These are phyloP conservation scores for Nothobranchius kuhntae DNA, from an alignment of 2,113 vertebrate species.

Conservation along the genomic window DNA sequence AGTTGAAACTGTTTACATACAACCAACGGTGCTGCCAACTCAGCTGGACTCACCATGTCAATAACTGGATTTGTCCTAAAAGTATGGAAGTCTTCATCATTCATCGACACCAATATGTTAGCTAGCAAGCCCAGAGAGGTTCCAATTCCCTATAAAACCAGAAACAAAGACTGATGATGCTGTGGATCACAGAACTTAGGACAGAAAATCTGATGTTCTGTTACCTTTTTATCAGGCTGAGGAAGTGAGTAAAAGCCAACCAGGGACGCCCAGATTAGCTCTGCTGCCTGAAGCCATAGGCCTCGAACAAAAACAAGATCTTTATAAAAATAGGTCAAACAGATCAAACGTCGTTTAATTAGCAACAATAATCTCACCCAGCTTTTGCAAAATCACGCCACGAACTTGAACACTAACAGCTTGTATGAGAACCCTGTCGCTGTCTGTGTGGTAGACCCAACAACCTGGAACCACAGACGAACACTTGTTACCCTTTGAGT, in stretches of 20 bases:
- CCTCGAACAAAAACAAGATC: conserved; percentile 74
- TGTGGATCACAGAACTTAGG: no score
- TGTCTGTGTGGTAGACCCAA: conserved; percentile 86
- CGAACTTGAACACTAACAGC: conserved; percentile 93
- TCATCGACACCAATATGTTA: conserved; percentile 92
- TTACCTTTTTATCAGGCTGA: conserved; percentile 94
- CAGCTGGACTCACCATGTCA: conserved; percentile 78
- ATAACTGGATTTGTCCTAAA: conserved; percentile 81
- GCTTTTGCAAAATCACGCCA: conserved; percentile 92
- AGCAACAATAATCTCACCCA: conserved; percentile 77
- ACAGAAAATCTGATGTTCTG: not conserved
- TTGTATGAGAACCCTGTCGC: conserved; percentile 87
- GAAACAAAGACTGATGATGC: conserved; percentile 3
- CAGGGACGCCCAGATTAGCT: conserved; percentile 89
- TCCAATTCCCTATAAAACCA: conserved; percentile 81
- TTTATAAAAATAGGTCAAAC: not conserved
- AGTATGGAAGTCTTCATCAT: conserved; percentile 83
- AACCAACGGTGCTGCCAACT: not conserved
- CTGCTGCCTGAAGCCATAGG: conserved; percentile 92
- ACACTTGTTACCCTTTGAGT: no score
- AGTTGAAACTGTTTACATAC: not conserved
- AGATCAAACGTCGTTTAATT: not conserved
- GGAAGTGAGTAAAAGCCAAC: conserved; percentile 88
- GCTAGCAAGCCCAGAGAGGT: conserved; percentile 90
- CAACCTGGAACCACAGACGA: conserved; percentile 73